Evolutionary conservation across 2,888 invertebrate species (phyloP), one percentile per base, ranked within the genome.

Genomic region (Himalopsyche japonica): DNA sequence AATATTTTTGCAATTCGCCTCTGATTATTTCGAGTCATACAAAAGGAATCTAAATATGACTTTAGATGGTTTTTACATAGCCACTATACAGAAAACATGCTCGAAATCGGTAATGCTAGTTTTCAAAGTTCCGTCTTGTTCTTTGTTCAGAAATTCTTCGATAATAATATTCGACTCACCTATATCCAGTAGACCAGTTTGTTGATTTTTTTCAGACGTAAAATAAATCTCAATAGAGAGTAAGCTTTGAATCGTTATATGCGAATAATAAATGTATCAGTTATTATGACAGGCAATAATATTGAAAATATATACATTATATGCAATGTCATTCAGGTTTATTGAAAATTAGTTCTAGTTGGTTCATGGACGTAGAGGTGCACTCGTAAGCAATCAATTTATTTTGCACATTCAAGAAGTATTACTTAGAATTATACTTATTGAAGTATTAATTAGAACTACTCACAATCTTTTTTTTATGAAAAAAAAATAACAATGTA

Each of bases 41-140:
- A 43, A n/a, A 34, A 78, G 79, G 34, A 79, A 79, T 43, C 43
- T 37, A 27, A 80, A 84, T 57, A 64, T 64, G 64, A 27, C 84
- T 81, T 70, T 64, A 37, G 80, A 84, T 27, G 43, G 43, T 83
- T 80, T 80, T 83, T 47, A 57, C 76, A 32, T 32, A 30, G 32
- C 30, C 76, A 76, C 76, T 27, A 27, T 27, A 76, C 76, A 32
- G 20, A 10, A 15, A 1, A 43, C 43, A 43, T 20, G 20, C 20
- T 5, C 57, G 24, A 20, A 57, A 57, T 57, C 20, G n/a, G 57
- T 57, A 57, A 57, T 57, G 57, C 57, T 20, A 57, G 57, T 15
- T 57, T 57, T 20, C 57, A 7, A 20, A 57, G 57, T 24, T 57
- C 24, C 57, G 57, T 57, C 20, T 57, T 57, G 20, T n/a, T 57